phyloP scores from a whole-genome alignment of 2,113 vertebrate genomes.

The Mugil cephalus region DNA sequence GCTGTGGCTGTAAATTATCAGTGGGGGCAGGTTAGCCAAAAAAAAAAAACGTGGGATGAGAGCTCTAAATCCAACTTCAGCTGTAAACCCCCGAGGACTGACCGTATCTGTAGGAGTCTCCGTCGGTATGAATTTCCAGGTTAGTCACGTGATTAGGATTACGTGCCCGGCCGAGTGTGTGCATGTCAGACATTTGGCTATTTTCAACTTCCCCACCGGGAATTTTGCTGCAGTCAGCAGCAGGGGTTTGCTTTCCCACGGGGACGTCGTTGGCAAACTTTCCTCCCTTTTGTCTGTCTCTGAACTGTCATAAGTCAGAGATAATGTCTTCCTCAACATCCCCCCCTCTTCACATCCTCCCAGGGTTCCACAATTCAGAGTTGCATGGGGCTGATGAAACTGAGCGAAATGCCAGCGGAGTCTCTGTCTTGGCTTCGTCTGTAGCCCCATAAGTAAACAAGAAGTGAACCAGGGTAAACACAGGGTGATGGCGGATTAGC shows the following conservation, averaged over 20 bases:
- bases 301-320: not conserved
- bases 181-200: conserved; percentile 25
- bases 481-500: not conserved
- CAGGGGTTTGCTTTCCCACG: conserved; percentile 37
- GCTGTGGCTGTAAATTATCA: not conserved
- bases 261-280: conserved; percentile 4
- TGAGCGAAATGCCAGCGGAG: conserved; percentile 26
- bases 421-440: not conserved
- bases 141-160: conserved; percentile 6
- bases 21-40: not conserved
- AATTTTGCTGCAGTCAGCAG: conserved; percentile 62
- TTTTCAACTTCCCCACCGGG: conserved; percentile 43
- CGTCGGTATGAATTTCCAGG: not conserved
- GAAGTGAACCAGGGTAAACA: conserved; percentile 36
- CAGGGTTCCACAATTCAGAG: not conserved
- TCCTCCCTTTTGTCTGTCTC: conserved; percentile 36
- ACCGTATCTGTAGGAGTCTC: conserved; percentile 5
- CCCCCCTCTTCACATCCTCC: not conserved
- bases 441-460: not conserved
- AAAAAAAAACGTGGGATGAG: too few species aligned
- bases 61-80: conserved; percentile 19
- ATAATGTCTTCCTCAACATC: conserved; percentile 12
- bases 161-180: conserved; percentile 19
- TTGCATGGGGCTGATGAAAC: conserved; percentile 45
- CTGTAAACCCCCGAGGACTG: conserved; percentile 17